Conservation (phyloP, 2,888 invertebrate species). For the Theodoxus fluviatilis region DNA sequence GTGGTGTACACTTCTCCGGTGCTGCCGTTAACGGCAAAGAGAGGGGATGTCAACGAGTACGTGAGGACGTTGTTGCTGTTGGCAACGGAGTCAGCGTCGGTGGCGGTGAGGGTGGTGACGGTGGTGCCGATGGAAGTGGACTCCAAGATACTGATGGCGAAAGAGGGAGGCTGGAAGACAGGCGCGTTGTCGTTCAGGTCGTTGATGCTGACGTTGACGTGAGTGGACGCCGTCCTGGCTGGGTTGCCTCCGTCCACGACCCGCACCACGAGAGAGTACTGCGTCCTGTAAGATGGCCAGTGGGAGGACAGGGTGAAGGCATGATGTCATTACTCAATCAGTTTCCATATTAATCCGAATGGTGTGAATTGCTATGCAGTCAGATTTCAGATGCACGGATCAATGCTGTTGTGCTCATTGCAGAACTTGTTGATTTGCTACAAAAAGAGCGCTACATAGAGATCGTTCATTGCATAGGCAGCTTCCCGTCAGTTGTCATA, state of each 20-base stretch:
- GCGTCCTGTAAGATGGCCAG: too few relatives aligned
- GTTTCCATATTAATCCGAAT: too few relatives aligned
- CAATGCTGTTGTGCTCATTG: too few relatives aligned
- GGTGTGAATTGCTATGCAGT: too few relatives aligned
- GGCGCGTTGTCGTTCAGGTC: conserved; percentile 57
- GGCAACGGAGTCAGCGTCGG: conserved; percentile 45
- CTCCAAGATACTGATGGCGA: conserved; percentile 40
- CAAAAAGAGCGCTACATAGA: too few relatives aligned
- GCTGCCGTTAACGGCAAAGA: conserved; percentile 39
- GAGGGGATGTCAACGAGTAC: conserved; percentile 29
- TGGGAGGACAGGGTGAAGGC: too few relatives aligned
- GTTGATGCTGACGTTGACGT: conserved; percentile 42
- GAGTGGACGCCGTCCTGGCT: conserved; percentile 34
- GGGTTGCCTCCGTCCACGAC: conserved; percentile 46
- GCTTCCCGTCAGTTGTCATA: too few relatives aligned
- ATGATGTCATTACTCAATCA: too few relatives aligned
- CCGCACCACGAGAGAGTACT: conserved; percentile 41
- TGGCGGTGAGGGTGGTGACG: conserved; percentile 31
- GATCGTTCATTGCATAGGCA: too few relatives aligned
- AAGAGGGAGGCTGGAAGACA: conserved; percentile 34
- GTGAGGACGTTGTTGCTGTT: conserved; percentile 49
- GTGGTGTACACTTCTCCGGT: conserved; percentile 43
- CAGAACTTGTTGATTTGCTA: too few relatives aligned
- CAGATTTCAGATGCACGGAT: too few relatives aligned
- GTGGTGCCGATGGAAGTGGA: conserved; percentile 16